These are phyloP conservation scores for Poecile montanus DNA, from an alignment of 2,797 vertebrate genomes.

Conservation along the genomic window DNA sequence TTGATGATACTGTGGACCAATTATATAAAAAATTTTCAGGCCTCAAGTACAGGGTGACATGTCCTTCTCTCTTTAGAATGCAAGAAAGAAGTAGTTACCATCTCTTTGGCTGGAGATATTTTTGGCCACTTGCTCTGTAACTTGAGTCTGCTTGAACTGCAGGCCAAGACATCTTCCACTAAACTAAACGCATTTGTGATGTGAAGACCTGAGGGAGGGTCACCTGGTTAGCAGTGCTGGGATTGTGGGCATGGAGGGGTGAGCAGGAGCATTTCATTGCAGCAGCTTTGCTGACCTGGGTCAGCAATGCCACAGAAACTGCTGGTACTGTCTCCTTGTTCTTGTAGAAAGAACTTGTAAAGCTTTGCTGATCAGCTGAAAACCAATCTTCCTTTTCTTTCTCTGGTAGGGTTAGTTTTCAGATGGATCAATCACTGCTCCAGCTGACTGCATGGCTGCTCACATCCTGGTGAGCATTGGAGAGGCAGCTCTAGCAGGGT, in stretches of 20 bases:
- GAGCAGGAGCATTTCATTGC: background rate
- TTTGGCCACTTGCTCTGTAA: background rate
- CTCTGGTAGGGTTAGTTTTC: constrained; percentile 3
- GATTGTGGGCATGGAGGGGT: background rate
- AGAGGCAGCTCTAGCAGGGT: background rate
- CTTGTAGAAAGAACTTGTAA: background rate
- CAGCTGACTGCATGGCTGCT: background rate
- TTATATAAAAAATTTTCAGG: background rate
- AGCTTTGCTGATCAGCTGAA: constrained; percentile 1
- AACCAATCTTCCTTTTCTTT: constrained; percentile 5
- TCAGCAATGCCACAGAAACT: background rate
- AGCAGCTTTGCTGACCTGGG: background rate
- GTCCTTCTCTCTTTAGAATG: background rate
- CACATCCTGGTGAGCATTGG: background rate
- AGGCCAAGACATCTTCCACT: background rate
- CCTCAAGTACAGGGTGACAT: fast-evolving
- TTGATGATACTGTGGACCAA: background rate
- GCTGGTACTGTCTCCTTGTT: background rate
- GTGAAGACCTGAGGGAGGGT: background rate
- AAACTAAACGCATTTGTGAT: background rate
- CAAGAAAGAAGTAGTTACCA: background rate
- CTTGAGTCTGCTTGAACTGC: background rate
- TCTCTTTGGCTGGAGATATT: background rate
- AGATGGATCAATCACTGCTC: background rate
- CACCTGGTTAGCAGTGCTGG: fast-evolving